These are phyloP conservation scores for Eupithecia centaureata DNA, from an alignment of 2,888 invertebrate genomes.

Conservation along the genomic window DNA sequence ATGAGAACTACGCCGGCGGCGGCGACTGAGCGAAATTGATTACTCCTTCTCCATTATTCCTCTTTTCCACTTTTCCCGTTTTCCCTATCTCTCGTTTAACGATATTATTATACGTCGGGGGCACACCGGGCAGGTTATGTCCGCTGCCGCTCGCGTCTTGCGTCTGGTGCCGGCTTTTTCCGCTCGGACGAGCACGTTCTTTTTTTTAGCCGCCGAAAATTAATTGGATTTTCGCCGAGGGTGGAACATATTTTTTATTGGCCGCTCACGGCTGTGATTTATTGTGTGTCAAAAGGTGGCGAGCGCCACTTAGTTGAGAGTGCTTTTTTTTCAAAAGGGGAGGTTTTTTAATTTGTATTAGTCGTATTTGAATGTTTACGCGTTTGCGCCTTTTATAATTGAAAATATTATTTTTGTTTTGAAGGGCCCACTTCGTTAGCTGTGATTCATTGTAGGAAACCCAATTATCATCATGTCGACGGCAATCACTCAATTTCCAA, in stretches of 20 bases:
- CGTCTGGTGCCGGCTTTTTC: slow-evolving; percentile 65
- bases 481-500: neutral
- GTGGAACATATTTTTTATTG: slow-evolving; percentile 84
- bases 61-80: slow-evolving; percentile 78
- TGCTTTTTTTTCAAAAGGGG: slow-evolving; percentile 71
- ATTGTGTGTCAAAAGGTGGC: slow-evolving; percentile 84
- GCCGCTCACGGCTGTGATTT: slow-evolving; percentile 82
- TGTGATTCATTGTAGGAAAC: neutral
- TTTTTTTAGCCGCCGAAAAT: slow-evolving; percentile 82
- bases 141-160: slow-evolving; percentile 44
- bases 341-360: slow-evolving; percentile 66
- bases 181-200: slow-evolving; percentile 76
- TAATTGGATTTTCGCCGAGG: slow-evolving; percentile 84
- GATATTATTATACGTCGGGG: slow-evolving; percentile 74
- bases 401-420: slow-evolving; percentile 28
- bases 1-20: slow-evolving; percentile 78
- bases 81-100: slow-evolving; percentile 77
- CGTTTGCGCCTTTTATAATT: slow-evolving; percentile 36
- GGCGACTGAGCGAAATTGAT: slow-evolving; percentile 83
- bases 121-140: slow-evolving; percentile 35
- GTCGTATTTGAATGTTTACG: slow-evolving; percentile 51
- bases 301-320: slow-evolving; percentile 81
- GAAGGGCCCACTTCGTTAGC: neutral
- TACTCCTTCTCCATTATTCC: slow-evolving; percentile 83
- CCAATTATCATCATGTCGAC: neutral